Evolutionary conservation across 2,888 invertebrate species (phyloP), one percentile per base, ranked within the genome.

Genomic region (Nomada fucata): DNA sequence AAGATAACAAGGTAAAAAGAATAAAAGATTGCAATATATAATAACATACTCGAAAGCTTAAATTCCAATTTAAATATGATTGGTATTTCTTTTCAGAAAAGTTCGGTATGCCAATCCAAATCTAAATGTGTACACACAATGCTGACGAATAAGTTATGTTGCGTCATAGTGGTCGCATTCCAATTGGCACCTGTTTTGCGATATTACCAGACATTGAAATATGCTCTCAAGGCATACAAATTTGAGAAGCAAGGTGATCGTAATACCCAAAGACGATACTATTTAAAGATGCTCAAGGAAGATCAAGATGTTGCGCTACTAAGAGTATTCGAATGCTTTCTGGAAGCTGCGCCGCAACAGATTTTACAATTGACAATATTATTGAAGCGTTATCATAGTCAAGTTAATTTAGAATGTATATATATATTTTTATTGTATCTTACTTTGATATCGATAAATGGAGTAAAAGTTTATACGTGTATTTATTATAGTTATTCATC

Each of bases 301-400:
- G 97, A 97, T 92, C 96, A 97, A 0, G 97, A 97, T 93, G 96
- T 97, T 0, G 97, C 97, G 0, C 94, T 97, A 76, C 94, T 97
- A 79, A 94, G 97, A 88, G 96, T 97, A 60, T 96, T 97, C 90
- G 97, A 97, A 93, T 97, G 97, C 92, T 97, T 97, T 92, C 93
- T 97, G 61, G 97, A 97, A 93, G 96, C 97, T 0, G 97, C 97
- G 0, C 97, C 97, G 0, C 97, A 97, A 92, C 96, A 97, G 91
- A 96, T 97, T 68, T 93, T 97, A 80, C 97, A 97, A 93, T 94
- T 97, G 50, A 95, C 96, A 47, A 95, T 97, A 86, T 95, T 97
- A 89, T 94, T 97, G 68, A 94, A 94, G 50, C 95, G 95, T 74
- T 94, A 95, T 59, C 94, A 95, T 59, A 95, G 94, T 52, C 92